Base-by-base conservation (phyloP, 2,113 vertebrate species). In the Callithrix jacchus region DNA sequence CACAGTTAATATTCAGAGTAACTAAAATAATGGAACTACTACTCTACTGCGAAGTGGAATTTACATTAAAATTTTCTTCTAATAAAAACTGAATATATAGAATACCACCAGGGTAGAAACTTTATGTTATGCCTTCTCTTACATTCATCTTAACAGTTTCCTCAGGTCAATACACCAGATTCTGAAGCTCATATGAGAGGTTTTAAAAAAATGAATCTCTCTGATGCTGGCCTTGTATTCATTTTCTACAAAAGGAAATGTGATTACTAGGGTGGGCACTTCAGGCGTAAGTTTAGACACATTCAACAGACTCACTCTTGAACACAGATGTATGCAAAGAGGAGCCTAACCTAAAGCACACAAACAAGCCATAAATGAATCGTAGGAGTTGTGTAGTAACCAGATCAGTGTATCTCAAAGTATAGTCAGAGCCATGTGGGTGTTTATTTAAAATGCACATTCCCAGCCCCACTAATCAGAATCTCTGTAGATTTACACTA, bases 81-180 rank as follows among this genome's bases (percentile, higher is more conserved):
- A 84, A 95, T n/a, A 87, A 52, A 92, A 93, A 71, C 30, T 23
- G 91, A 76, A 87, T 32, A 18, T 18, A 66, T 21, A 80, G 93
- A 77, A 35, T 32, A 82, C 45, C 40, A 87, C 49, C 68, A 77
- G 49, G 8, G 37, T 40, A 56, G 91, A 84, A 82, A 94, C 93
- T 52, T 73, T 87, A 92, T 18, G 52, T 42, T 68, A 35, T 87
- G 80, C 37, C 71, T 92, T 61, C 40, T 64, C 21, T 79, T 85
- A 71, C 2, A 76, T 68, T 88, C 56, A 93, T 82, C 76, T 66
- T 93, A 81, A 94, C 30, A 73, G 40, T 87, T 90, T 96, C 80
- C 76, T 94, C 54, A 56, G 88, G 25, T 92, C 71, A 83, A 86
- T 35, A 89, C 32, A 94, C 40, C 58, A 10, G 45, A 71, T 61